These are phyloP conservation scores for Tetramorium simillimum DNA, from an alignment of 1,140 invertebrate species.

Conservation along the genomic window DNA sequence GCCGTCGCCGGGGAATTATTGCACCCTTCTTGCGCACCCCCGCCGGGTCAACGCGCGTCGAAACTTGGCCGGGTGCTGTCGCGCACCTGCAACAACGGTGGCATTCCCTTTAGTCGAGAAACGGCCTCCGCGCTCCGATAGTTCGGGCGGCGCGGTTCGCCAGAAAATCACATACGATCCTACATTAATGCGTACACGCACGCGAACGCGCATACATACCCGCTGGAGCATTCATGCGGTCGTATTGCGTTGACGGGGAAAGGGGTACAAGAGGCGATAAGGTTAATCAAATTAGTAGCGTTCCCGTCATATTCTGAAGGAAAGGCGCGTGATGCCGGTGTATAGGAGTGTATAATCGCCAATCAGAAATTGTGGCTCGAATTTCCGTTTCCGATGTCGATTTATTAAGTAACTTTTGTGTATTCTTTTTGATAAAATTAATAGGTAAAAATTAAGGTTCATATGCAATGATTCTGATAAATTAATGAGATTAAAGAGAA, in stretches of 20 bases:
- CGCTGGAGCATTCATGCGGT: conserved; percentile 24
- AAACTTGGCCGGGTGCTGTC: conserved; percentile 64
- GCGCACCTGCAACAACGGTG: conserved; percentile 69
- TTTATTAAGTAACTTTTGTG: not conserved
- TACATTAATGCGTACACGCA: conserved; percentile 27
- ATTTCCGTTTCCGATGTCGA: not conserved
- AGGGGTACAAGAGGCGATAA: not conserved
- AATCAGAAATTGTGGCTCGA: not conserved
- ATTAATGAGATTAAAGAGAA: not conserved
- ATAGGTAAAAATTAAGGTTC: not conserved
- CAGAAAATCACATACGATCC: conserved; percentile 44
- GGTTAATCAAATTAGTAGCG: conserved; percentile 57
- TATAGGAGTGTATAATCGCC: not conserved
- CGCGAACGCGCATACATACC: not conserved
- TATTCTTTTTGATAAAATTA: not conserved
- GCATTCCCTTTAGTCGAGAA: conserved; percentile 65
- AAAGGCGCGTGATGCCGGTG: not conserved
- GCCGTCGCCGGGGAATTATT: conserved; percentile 63
- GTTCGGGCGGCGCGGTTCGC: conserved; percentile 58
- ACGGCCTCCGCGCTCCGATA: conserved; percentile 57
- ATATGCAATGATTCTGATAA: not conserved
- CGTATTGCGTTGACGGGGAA: not conserved
- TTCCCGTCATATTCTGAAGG: conserved; percentile 19
- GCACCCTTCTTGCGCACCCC: not conserved
- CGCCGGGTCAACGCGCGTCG: conserved; percentile 52